Conservation (phyloP, 35 echinoderm and acorn worm species). For the Acanthaster planci region DNA sequence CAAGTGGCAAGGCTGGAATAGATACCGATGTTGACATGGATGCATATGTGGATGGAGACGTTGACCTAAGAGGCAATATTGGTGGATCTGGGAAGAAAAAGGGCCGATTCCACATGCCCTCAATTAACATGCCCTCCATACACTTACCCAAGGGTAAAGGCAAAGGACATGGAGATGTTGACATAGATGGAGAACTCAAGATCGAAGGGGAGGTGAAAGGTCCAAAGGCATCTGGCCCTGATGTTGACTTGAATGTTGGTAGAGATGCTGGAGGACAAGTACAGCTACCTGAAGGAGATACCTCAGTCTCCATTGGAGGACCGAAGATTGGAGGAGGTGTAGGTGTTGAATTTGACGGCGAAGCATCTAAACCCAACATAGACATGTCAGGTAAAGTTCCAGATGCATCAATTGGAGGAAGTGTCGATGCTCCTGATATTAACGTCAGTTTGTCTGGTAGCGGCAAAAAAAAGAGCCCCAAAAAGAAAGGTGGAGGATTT, state of each 20-base stretch:
- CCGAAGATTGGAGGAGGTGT: slow-evolving; percentile 47
- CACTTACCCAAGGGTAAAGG: slow-evolving; percentile 9
- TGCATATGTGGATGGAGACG: slow-evolving; percentile 63
- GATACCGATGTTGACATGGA: slow-evolving; percentile 54
- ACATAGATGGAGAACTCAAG: slow-evolving; percentile 17
- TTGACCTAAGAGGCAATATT: not conserved
- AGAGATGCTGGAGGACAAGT: slow-evolving; percentile 31
- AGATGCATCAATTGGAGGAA: slow-evolving; percentile 1
- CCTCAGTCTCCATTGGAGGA: slow-evolving; percentile 27
- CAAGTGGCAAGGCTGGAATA: slow-evolving; percentile 36
- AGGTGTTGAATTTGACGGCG: slow-evolving; percentile 42
- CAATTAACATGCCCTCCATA: slow-evolving; percentile 35
- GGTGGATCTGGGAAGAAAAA: slow-evolving; percentile 34
- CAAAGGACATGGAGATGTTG: slow-evolving; percentile 47
- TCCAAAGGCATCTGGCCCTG: slow-evolving; percentile 40
- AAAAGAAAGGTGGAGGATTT: slow-evolving; percentile 51
- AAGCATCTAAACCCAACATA: slow-evolving; percentile 40
- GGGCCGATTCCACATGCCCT: slow-evolving; percentile 46
- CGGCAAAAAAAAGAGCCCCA: slow-evolving; percentile 55
- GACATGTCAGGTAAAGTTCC: not conserved
- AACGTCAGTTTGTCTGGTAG: slow-evolving; percentile 41
- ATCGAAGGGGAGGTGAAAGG: not conserved
- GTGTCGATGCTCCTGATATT: slow-evolving; percentile 34
- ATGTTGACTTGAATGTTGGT: slow-evolving; percentile 47
- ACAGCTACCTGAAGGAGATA: slow-evolving; percentile 16